A percentile compares a stretch with the other conserved stretches of the same genome.
Conservation (phyloP, 2,888 invertebrate genomes). For the Nowickia ferox region DNA sequence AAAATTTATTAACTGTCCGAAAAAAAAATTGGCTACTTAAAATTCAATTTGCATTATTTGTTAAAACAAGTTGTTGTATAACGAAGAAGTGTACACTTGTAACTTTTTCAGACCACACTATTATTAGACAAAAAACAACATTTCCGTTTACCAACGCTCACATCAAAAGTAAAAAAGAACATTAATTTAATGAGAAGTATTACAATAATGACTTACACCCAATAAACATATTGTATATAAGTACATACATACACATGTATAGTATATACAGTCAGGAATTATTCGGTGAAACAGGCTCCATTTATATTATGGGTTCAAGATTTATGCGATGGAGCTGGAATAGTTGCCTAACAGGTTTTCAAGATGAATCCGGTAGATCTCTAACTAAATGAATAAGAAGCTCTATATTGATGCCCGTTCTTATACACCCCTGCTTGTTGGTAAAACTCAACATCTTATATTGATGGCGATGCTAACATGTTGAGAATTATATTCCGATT, state of each 20-base stretch:
- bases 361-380: no score
- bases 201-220: not conserved
- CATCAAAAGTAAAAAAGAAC: not conserved
- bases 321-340: no score
- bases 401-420: no score
- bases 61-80: not conserved
- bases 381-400: no score
- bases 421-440: no score
- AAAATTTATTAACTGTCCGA: not conserved
- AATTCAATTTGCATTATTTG: constrained; percentile 40
- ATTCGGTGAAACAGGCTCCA: not conserved
- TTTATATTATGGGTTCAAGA: no score
- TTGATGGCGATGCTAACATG: no score
- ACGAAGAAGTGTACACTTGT: constrained; percentile 34
- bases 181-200: constrained; percentile 21
- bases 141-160: constrained; percentile 29
- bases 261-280: no score
- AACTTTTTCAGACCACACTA: constrained; percentile 24
- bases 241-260: no score
- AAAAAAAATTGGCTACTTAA: constrained; percentile 28
- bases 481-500: no score
- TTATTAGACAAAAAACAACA: constrained; percentile 39
- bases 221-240: constrained; percentile 13
- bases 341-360: no score
- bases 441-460: no score